Conservation (phyloP, 1,140 invertebrate genomes). For the Camponotus vicinus region DNA sequence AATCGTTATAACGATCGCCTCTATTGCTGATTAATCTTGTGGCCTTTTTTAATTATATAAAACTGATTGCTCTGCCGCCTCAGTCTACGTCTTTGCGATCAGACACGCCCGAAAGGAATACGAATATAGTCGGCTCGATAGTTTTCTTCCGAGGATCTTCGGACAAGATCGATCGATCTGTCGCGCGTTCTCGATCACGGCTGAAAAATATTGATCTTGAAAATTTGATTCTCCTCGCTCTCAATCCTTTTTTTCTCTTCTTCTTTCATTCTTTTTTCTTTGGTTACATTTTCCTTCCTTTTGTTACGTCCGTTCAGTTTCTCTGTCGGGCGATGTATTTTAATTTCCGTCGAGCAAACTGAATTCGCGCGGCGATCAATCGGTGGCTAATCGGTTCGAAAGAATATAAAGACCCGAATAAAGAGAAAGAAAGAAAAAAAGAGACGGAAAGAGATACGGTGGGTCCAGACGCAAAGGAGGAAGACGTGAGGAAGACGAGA, state of each 20-base stretch:
- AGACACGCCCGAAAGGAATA: constrained; percentile 57
- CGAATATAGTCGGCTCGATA: constrained; percentile 21
- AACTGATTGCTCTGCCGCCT: constrained; percentile 46
- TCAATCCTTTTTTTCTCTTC: background rate
- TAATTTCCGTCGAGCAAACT: background rate
- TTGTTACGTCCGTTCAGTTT: background rate
- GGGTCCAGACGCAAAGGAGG: constrained; percentile 54
- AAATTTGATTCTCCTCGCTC: constrained; percentile 15
- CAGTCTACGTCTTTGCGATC: constrained; percentile 66
- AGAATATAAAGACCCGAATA: constrained; percentile 21
- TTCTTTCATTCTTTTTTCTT: constrained; percentile 9
- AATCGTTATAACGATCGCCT: constrained; percentile 51
- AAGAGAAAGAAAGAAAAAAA: constrained; percentile 21
- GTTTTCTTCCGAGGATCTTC: constrained; percentile 11
- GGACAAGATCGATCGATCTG: background rate
- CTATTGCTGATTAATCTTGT: constrained; percentile 49
- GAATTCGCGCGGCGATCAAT: constrained; percentile 14
- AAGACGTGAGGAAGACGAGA: constrained; percentile 58
- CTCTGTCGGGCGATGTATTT: background rate
- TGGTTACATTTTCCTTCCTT: background rate
- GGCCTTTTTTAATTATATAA: constrained; percentile 40
- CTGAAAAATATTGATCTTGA: constrained; percentile 1
- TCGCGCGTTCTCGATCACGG: background rate
- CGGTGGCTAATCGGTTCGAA: background rate
- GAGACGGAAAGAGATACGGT: constrained; percentile 5